A percentile compares a stretch with the other conserved stretches of the same genome.
phyloP scores from a whole-genome alignment of 2,888 invertebrate genomes.

The Troides helena region DNA sequence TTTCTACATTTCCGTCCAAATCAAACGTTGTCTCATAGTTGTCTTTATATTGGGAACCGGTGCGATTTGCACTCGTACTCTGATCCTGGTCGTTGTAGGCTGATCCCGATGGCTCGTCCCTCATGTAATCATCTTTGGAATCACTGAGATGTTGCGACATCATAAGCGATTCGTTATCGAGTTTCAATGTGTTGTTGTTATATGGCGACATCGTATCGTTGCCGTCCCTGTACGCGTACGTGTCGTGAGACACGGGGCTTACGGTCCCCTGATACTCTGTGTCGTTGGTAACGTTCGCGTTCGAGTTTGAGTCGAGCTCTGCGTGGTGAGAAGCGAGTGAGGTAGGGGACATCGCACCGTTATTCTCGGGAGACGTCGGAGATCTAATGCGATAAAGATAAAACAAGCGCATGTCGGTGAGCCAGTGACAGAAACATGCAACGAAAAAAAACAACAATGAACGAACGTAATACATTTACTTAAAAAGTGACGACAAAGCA shows the following conservation, averaged over 20 bases:
- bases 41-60: slow-evolving; percentile 81
- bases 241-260: slow-evolving; percentile 80
- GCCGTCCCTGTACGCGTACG: slow-evolving; percentile 76
- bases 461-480: slow-evolving; percentile 54
- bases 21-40: slow-evolving; percentile 93
- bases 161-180: slow-evolving; percentile 72
- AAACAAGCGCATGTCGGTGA: slow-evolving; percentile 77
- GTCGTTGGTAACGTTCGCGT: slow-evolving; percentile 47
- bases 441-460: slow-evolving; percentile 57
- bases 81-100: slow-evolving; percentile 66
- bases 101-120: slow-evolving; percentile 63
- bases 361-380: slow-evolving; percentile 66
- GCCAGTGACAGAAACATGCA: slow-evolving; percentile 78
- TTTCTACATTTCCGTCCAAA: slow-evolving; percentile 94
- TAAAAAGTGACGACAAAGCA: slow-evolving; percentile 60
- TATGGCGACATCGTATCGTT: slow-evolving; percentile 55
- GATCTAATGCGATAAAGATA: slow-evolving; percentile 68
- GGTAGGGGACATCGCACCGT: slow-evolving; percentile 72
- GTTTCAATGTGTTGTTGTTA: slow-evolving; percentile 74
- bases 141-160: slow-evolving; percentile 68
- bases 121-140: slow-evolving; percentile 64
- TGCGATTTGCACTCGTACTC: slow-evolving; percentile 52
- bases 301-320: slow-evolving; percentile 59
- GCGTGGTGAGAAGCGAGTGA: slow-evolving; percentile 59
- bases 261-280: slow-evolving; percentile 63